A percentile compares a stretch with the other conserved stretches of the same genome.
Evolutionary conservation across 2,797 vertebrate species (phyloP).

Genomic region (Cryptoblepharus egeriae): DNA sequence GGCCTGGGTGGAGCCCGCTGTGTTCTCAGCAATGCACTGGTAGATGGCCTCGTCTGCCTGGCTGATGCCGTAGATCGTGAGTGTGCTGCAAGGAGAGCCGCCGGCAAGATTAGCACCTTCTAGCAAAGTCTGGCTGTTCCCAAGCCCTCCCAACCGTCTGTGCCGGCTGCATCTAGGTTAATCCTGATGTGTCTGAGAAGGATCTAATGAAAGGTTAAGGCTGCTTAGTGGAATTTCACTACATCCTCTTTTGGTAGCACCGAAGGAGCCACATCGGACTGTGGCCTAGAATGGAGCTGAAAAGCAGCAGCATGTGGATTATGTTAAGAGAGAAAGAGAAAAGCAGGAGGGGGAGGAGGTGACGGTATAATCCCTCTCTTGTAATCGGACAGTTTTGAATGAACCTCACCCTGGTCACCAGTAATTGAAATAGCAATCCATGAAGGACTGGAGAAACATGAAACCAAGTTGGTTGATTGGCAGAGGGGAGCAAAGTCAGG

Average conservation of each 20-base stretch:
- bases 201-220: neutral
- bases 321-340: neutral
- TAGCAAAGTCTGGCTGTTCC: neutral
- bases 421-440: neutral
- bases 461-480: too few relatives aligned
- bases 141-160: fast-evolving
- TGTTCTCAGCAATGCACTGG: conserved; percentile 98
- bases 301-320: neutral
- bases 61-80: conserved; percentile 92
- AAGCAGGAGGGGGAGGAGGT: neutral
- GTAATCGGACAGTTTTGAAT: fast-evolving
- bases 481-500: neutral
- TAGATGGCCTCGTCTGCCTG: conserved; percentile 97
- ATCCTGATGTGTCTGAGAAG: fast-evolving
- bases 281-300: neutral
- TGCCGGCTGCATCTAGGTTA: neutral
- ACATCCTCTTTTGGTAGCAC: neutral
- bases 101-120: neutral
- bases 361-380: neutral
- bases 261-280: neutral
- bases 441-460: neutral
- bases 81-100: conserved; percentile 79
- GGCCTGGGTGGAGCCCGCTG: conserved; percentile 93
- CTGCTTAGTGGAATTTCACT: neutral
- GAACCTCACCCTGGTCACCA: neutral